phyloP scores from a whole-genome alignment of 2,113 vertebrate genomes.

The Mesembrinibis cayennensis region DNA sequence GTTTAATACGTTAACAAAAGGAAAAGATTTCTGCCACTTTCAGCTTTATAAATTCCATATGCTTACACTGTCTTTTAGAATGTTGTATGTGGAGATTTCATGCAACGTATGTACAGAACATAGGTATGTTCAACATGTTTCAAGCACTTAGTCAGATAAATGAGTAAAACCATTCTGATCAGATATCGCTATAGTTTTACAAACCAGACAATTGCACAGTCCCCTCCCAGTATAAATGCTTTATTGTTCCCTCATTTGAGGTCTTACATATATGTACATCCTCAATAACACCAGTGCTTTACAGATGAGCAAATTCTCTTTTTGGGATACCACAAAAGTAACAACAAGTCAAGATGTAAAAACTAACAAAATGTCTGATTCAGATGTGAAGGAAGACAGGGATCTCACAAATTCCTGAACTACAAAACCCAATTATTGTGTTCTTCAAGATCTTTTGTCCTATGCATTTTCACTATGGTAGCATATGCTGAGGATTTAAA shows the following conservation, averaged over 20 bases:
- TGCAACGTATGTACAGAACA: accelerated
- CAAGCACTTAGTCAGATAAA: neutral
- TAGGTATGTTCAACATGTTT: neutral
- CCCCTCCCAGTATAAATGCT: neutral
- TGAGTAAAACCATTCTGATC: neutral
- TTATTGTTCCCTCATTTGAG: neutral
- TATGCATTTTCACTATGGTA: neutral
- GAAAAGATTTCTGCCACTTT: neutral
- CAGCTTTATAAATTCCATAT: neutral
- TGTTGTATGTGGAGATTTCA: neutral
- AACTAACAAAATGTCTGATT: neutral
- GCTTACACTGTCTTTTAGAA: neutral
- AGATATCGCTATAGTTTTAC: neutral
- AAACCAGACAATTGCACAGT: neutral
- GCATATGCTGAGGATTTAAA: neutral
- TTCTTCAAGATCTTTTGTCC: neutral
- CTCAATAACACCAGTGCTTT: neutral
- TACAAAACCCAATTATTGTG: neutral
- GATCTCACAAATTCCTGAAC: neutral
- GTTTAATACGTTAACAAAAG: neutral
- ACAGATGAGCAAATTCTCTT: neutral
- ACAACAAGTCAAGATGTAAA: neutral
- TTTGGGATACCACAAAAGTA: neutral
- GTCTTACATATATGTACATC: neutral
- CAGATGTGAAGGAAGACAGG: neutral